Base-by-base conservation (phyloP, 2,888 invertebrate species). In the Stramonita haemastoma region DNA sequence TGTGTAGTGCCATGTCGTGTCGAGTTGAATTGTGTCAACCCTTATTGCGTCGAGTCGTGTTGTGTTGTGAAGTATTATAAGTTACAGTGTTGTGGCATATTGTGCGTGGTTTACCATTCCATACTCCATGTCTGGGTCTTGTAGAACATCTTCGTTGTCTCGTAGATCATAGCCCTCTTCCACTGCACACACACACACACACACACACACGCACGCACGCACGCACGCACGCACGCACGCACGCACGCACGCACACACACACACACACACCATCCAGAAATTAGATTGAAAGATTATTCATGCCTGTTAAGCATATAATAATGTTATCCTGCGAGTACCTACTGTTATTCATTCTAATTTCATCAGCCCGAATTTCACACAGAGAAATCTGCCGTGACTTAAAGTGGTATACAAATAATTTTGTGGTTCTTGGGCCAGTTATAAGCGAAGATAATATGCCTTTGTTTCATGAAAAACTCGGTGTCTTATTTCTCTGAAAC, bases 121-220 rank as follows among this genome's bases (percentile, higher is more conserved):
- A 56, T 87, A 87, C 19, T 87, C 87, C 56, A 70, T 73, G 29
- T 77, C 70, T 13, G 87, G 87, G 57, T 87, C 87, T 1, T 56
- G 87, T 5, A 87, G 26, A 17, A 87, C 57, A 8, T 77, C 87
- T 77, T 87, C 87, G 26, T 87, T 87, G 87, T 70, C 34, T 8
- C 87, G 87, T 11, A 87, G 79, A 56, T 87, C 87, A 77, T 87
- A 87, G 22, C 87, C 83, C 66, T 88, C 83, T 60, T 83, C 88
- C 57, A 83, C 88, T 88, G 60, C n/a, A 32, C 46, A 87, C 32
- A 34, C 34, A 36, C 6, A 46, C 46, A 46, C 46, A 46, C 46
- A 46, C 46, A 46, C 46, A 46, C 46, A 46, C 46, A 46, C 46
- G 8, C 46, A 46, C 46, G 19, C 66, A 66, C 6, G 19, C 26